Evolutionary conservation across 2,888 invertebrate genomes (phyloP), one percentile per base, ranked within the genome.

Genomic region (Neoitamus cyanurus): DNA sequence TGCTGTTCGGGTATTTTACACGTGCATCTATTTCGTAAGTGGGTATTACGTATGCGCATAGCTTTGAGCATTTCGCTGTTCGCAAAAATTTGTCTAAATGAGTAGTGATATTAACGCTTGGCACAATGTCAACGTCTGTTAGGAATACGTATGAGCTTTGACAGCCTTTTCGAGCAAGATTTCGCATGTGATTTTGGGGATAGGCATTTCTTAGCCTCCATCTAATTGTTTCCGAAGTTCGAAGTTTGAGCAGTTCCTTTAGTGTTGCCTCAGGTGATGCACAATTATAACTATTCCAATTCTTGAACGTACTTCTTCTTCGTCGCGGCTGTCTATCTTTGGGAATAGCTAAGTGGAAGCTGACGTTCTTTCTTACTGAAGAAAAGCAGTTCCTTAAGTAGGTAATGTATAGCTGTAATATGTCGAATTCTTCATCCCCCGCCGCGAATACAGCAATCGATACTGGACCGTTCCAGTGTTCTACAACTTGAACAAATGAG

Each of bases 101-200:
- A 82, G 94, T 93, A 1, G 95, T 94, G 92, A 97, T 94, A 86
- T 94, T 94, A 87, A 91, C 92, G 86, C 96, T 96, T 0, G 97
- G 97, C 85, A 97, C 94, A 86, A 97, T 96, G 90, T 98, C 97
- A 7, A 97, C 95, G 90, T 97, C 97, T 1, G 97, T 96, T 72
- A 97, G 92, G 89, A 97, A 97, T 72, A 97, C 96, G 90, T 94
- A 95, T 48, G 73, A 68, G 2, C 94, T 94, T 88, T 96, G 96
- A 87, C 97, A 97, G 88, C 96, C 96, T 89, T 96, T 96, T 83
- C 97, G 92, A 0, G 97, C 97, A 83, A 97, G 91, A 90, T 98
- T 98, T 87, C 97, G 92, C 92, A 97, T 92, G 89, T 97, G 96
- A 89, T 97, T 98, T 91, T 97, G 97, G 0, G 97, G 97, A 90